Evolutionary conservation across 2,113 vertebrate genomes (phyloP), one percentile per base, ranked within the genome.

Genomic region (Trachemys scripta): DNA sequence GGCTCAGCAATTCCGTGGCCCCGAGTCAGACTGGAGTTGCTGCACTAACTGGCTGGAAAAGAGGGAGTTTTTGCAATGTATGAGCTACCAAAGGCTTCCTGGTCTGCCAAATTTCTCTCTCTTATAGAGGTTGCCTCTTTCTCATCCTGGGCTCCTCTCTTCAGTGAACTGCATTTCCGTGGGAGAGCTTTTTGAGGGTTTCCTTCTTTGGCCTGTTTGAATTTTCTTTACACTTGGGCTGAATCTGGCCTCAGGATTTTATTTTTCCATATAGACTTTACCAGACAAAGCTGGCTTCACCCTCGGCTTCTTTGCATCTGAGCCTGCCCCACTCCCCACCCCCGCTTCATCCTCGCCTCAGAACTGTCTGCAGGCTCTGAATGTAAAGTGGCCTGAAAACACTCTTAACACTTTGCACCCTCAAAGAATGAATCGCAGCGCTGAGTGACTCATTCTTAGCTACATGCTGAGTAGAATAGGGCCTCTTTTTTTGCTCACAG

Each of bases 31-130:
- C 45, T 29, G 45, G 56, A 93, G 86, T n/a, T 87, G 57, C 57
- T 91, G 75, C 51, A 92, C 91, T 86, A 90, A 93, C 54, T 78
- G 80, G 86, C 84, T 80, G 80, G 65, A 93, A 69, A 86, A 88
- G 24, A 72, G 20, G 82, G 62, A 59, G 50, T 10, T 50, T 3
- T 57, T 38, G 53, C 62, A 31, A 59, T 38, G n/a, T 49, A n/a
- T 62, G 35, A 6, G 57, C 85, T 19, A 78, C 38, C 35, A 29
- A 42, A 35, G n/a, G 75, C 75, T 78, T 62, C 75, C 75, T 8
- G 5, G 24, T 45, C 75, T 45, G 75, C 20, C n/a, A 45, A 1
- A 80, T 80, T 50, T 50, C 45, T 45, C 78, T 50, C 47, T 50
- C 45, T 10, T 49, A 17, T 14, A 72, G n/a, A 10, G 19, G 2